These are phyloP conservation scores for cat (Felis catus) DNA, from an alignment of 2,113 vertebrate species.

Conservation along the genomic window DNA sequence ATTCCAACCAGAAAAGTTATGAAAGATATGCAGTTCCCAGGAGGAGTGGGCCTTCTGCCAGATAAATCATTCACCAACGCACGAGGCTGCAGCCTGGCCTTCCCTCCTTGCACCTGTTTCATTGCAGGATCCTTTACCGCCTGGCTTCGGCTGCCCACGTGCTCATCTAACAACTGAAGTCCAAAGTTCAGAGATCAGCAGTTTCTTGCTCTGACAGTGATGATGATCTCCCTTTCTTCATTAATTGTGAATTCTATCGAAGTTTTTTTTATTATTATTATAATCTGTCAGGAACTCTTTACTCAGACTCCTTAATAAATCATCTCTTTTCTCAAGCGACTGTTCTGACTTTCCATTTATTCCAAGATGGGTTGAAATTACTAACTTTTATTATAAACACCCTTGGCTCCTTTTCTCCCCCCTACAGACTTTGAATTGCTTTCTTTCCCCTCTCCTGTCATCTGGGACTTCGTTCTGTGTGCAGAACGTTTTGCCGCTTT, in stretches of 20 bases:
- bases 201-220: neutral
- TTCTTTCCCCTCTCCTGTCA: neutral
- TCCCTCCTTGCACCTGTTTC: neutral
- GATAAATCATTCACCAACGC: constrained; percentile 34
- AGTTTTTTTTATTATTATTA: neutral
- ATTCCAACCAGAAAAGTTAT: neutral
- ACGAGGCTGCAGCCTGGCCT: neutral
- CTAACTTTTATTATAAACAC: neutral
- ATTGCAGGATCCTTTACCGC: neutral
- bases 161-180: neutral
- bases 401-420: neutral
- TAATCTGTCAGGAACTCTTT: neutral
- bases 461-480: neutral
- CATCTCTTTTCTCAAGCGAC: neutral
- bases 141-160: neutral
- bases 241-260: constrained; percentile 41
- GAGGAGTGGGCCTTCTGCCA: constrained; percentile 25
- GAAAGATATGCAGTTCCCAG: neutral
- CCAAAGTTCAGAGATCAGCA: neutral
- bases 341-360: constrained; percentile 27
- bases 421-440: neutral
- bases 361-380: constrained; percentile 3
- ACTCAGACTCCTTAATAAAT: constrained; percentile 27
- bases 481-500: neutral
- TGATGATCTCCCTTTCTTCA: neutral